Evolutionary conservation across 2,888 invertebrate genomes (phyloP).

Genomic region (Hirtodrosophila cameraria): DNA sequence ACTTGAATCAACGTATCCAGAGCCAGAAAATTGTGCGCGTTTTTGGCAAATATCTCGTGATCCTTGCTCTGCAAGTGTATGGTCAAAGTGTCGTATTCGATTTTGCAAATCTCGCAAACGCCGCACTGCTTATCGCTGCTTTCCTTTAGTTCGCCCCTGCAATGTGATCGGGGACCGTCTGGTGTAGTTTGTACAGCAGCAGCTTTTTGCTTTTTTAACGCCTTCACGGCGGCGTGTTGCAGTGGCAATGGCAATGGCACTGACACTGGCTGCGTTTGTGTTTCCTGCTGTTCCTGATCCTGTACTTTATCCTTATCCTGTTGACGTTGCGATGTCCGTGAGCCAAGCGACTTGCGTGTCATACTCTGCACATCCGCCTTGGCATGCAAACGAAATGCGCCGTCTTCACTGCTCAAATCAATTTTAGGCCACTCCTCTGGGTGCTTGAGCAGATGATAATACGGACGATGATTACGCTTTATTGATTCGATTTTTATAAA

Average conservation of each 20-base stretch:
- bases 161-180: slow-evolving; percentile 54
- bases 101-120: slow-evolving; percentile 92
- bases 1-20: slow-evolving; percentile 89
- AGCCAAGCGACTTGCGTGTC: slow-evolving; percentile 82
- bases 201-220: slow-evolving; percentile 45
- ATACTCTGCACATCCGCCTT: slow-evolving; percentile 68
- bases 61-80: slow-evolving; percentile 90
- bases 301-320: slow-evolving; percentile 51
- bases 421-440: slow-evolving; percentile 83
- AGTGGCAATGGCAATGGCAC: slow-evolving; percentile 16
- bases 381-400: slow-evolving; percentile 78
- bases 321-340: slow-evolving; percentile 77
- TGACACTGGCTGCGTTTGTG: slow-evolving; percentile 17
- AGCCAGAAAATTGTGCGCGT: slow-evolving; percentile 90
- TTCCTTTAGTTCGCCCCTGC: slow-evolving; percentile 65
- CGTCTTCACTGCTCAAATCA: slow-evolving; percentile 81
- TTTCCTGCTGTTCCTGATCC: slow-evolving; percentile 19
- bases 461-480: slow-evolving; percentile 82
- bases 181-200: slow-evolving; percentile 32
- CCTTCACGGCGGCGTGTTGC: slow-evolving; percentile 55
- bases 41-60: slow-evolving; percentile 90
- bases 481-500: slow-evolving; percentile 89
- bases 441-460: slow-evolving; percentile 82
- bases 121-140: slow-evolving; percentile 86
- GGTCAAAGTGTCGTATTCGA: slow-evolving; percentile 89